Evolutionary conservation across 92 coral and sea anemone species (phyloP).

Genomic region (Palythoa heliodiscus): DNA sequence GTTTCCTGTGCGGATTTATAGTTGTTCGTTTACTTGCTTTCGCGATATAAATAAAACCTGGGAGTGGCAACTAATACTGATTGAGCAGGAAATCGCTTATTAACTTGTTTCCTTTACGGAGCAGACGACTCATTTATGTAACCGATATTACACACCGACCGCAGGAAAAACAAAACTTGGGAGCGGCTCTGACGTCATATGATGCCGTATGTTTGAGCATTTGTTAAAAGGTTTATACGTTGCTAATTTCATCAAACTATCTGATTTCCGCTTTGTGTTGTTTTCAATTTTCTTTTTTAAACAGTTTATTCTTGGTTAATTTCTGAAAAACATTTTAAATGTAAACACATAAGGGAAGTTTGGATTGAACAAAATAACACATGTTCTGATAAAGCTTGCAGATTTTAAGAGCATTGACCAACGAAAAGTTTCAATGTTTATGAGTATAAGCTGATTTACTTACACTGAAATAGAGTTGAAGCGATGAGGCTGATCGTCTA

Average conservation of each 20-base stretch:
- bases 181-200: slow-evolving; percentile 26
- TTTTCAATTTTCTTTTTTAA: not conserved
- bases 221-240: not conserved
- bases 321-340: not conserved
- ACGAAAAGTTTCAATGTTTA: too few relatives aligned
- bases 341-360: too few relatives aligned
- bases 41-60: not conserved
- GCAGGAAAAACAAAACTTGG: slow-evolving; percentile 12
- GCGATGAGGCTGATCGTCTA: too few relatives aligned
- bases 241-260: not conserved
- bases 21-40: not conserved
- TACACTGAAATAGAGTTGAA: too few relatives aligned
- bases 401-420: too few relatives aligned
- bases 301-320: not conserved
- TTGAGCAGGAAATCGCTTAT: slow-evolving; percentile 27
- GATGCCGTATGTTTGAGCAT: slow-evolving; percentile 1
- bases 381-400: too few relatives aligned
- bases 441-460: too few relatives aligned
- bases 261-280: not conserved
- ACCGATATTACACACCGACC: not conserved
- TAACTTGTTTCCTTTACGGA: slow-evolving; percentile 14
- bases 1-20: not conserved
- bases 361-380: too few relatives aligned
- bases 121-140: slow-evolving; percentile 7
- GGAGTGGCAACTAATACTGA: slow-evolving; percentile 25